Percentiles rank a stretch among this genome's conserved stretches.
phyloP scores from a whole-genome alignment of 2,888 invertebrate genomes.

The Andrena trimmerana region DNA sequence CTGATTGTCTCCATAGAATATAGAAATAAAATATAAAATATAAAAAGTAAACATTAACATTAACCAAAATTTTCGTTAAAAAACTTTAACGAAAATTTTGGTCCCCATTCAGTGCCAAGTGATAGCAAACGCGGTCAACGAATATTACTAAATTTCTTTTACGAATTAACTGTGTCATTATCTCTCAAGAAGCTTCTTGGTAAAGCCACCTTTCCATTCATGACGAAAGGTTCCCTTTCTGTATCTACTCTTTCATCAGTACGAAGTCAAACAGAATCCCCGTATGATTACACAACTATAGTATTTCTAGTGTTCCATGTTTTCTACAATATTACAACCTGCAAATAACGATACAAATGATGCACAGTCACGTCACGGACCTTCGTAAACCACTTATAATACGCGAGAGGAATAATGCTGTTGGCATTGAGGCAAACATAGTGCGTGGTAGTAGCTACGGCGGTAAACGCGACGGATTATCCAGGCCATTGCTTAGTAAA shows the following conservation, averaged over 20 bases:
- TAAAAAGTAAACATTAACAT: too few relatives aligned
- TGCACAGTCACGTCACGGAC: constrained; percentile 11
- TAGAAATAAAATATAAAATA: too few relatives aligned
- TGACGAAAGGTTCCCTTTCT: too few relatives aligned
- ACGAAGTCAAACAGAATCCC: background rate
- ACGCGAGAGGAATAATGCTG: constrained; percentile 28
- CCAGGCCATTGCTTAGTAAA: constrained; percentile 76
- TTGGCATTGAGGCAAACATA: constrained; percentile 24
- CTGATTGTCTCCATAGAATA: too few relatives aligned
- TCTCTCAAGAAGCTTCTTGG: too few relatives aligned
- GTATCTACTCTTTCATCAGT: background rate
- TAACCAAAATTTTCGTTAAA: too few relatives aligned
- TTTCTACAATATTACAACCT: constrained; percentile 3
- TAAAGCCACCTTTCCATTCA: too few relatives aligned
- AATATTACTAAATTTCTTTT: too few relatives aligned
- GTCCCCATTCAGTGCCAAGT: too few relatives aligned
- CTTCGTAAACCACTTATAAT: constrained; percentile 48
- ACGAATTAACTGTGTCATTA: too few relatives aligned
- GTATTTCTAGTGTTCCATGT: background rate
- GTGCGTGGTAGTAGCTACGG: constrained; percentile 38
- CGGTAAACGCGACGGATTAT: constrained; percentile 74
- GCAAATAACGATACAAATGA: constrained; percentile 34
- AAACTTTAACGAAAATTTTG: too few relatives aligned
- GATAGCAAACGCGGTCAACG: too few relatives aligned
- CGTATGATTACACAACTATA: background rate